Percentiles rank a stretch among this genome's conserved stretches.
These are phyloP conservation scores for Ptychoptera contaminata DNA, from an alignment of 2,888 invertebrate species.

Conservation along the genomic window DNA sequence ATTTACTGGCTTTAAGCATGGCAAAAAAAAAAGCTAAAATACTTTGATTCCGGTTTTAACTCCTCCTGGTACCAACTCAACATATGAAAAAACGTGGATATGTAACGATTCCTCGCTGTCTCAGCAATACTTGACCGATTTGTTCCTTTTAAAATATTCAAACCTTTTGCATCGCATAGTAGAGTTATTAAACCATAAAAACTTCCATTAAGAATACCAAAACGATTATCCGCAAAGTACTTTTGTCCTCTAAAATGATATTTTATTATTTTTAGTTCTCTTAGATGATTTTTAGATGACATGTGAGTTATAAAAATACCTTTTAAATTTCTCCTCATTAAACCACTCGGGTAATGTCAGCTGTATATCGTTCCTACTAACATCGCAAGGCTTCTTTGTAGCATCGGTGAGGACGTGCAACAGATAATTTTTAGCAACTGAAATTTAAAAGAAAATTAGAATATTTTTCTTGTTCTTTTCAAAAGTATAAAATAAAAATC, in stretches of 20 bases:
- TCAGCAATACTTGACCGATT: neutral
- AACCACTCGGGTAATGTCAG: neutral
- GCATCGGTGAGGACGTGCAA: no score
- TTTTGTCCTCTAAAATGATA: neutral
- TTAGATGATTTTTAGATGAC: no score
- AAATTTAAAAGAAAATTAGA: no score
- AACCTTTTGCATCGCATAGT: neutral
- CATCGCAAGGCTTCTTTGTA: no score
- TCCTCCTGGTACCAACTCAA: constrained; percentile 1
- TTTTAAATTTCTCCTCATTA: neutral
- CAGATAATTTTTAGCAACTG: no score
- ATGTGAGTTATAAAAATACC: no score
- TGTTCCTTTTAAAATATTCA: neutral
- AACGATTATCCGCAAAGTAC: constrained; percentile 1
- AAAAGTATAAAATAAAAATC: no score
- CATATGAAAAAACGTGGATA: neutral
- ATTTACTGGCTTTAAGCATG: no score
- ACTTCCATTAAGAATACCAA: neutral
- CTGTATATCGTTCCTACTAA: neutral
- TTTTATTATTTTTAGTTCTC: no score
- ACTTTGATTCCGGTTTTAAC: constrained; percentile 1
- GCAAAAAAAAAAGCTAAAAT: no score
- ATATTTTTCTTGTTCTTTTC: no score
- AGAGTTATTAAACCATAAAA: neutral
- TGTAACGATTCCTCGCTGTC: constrained; percentile 1